Base-by-base conservation (phyloP, 1,140 invertebrate species). In the Tetranychus urticae region DNA sequence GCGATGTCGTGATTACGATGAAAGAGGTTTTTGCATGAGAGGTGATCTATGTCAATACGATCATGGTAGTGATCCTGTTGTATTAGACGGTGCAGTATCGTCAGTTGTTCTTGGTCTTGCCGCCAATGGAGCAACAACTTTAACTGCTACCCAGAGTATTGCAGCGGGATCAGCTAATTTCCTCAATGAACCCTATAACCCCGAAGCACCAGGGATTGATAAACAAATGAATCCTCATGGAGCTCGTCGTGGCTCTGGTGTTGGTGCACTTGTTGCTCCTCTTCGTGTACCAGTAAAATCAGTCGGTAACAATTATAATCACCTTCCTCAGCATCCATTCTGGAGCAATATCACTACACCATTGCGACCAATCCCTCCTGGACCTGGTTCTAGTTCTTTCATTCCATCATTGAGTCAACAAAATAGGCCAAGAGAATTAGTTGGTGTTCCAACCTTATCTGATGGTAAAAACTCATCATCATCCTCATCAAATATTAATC, bases 1-100 rank as follows among this genome's bases (percentile, higher is more conserved):
- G 60, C 63, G 75, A 52, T 77, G 77, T 67, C 66, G 73, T 60
- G 75, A 77, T 66, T 78, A 73, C 70, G 76, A 78, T 69, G 75
- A 91, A 73, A 88, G 88, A 72, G 90, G 91, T 3, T 93, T 86
- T 69, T 97, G 92, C 71, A 88, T 94, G 80, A 77, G 86, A 37
- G 91, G 91, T 8, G 90, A 96, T 73, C 78, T 89, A 55, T 97
- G 92, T 73, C 88, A 85, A 23, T 97, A 81, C 77, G 90, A 96
- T 75, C 91, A 97, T 74, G 91, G 92, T 14, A 78, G 80, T 3
- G 90, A 96, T 74, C 90, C 91, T 2, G 85, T 96, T 0, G 85
- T 96, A 3, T 74, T 96, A 14, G 89, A 96, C 69, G 61, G 62
- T 48, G 39, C 39, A 5, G 39, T 42, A 6, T 42, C 39, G 10